Evolutionary conservation across 2,888 invertebrate genomes (phyloP).

Genomic region (Yponomeuta sedellus): DNA sequence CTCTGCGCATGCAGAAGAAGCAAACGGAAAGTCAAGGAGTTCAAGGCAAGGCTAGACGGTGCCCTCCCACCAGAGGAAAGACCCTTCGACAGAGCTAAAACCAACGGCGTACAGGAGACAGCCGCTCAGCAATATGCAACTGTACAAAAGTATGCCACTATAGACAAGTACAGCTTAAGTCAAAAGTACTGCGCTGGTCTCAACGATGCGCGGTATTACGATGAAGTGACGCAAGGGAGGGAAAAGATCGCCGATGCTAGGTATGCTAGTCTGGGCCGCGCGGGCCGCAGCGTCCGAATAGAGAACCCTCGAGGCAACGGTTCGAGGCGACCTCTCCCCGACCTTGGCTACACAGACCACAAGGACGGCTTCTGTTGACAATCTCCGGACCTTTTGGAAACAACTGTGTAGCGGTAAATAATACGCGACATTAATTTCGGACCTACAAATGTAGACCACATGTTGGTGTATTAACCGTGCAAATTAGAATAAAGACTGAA

Average conservation of each 20-base stretch:
- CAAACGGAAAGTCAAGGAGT: slow-evolving; percentile 76
- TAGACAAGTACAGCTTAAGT: slow-evolving; percentile 73
- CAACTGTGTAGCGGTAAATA: slow-evolving; percentile 47
- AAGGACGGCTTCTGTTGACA: slow-evolving; percentile 87
- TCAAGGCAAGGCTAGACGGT: slow-evolving; percentile 77
- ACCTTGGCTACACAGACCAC: slow-evolving; percentile 75
- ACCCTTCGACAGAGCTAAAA: slow-evolving; percentile 77
- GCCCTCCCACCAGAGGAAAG: slow-evolving; percentile 76
- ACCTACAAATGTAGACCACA: slow-evolving; percentile 24
- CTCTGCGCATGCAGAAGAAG: slow-evolving; percentile 79
- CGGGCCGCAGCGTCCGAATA: slow-evolving; percentile 52
- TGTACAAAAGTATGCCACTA: slow-evolving; percentile 72
- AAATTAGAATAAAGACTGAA: slow-evolving; percentile 68
- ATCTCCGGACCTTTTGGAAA: slow-evolving; percentile 68
- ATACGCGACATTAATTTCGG: slow-evolving; percentile 27
- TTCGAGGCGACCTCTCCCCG: slow-evolving; percentile 64
- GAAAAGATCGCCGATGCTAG: slow-evolving; percentile 70
- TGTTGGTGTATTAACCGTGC: slow-evolving; percentile 28
- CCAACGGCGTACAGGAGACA: slow-evolving; percentile 61
- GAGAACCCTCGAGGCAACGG: slow-evolving; percentile 61
- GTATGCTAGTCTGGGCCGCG: slow-evolving; percentile 69
- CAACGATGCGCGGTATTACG: slow-evolving; percentile 71
- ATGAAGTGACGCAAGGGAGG: slow-evolving; percentile 65
- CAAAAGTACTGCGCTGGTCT: slow-evolving; percentile 72
- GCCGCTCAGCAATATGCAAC: slow-evolving; percentile 61